Conservation (phyloP, 1,140 invertebrate genomes). For the Hylyphantes graminicola region DNA sequence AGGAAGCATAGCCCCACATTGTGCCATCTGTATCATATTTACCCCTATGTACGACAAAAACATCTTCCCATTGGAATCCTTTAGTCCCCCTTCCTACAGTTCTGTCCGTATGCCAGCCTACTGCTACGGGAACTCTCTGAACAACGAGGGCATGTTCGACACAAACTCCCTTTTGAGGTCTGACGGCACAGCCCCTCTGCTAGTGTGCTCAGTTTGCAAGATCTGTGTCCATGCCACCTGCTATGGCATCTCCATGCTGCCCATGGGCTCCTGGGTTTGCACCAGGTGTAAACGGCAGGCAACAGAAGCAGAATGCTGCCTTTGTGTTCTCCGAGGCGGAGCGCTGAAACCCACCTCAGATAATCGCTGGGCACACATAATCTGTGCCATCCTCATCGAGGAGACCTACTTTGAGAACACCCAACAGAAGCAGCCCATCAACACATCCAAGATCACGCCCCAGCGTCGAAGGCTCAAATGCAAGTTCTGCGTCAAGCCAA, state of each 20-base stretch:
- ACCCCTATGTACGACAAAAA: conserved; percentile 64
- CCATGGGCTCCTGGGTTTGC: conserved; percentile 34
- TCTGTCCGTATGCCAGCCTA: conserved; percentile 34
- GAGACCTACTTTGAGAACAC: conserved; percentile 66
- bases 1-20: conserved; percentile 66
- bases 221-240: conserved; percentile 69
- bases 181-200: conserved; percentile 64
- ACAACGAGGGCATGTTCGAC: conserved; percentile 43
- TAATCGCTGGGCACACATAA: conserved; percentile 73
- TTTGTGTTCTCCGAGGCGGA: conserved; percentile 75
- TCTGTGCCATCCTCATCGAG: conserved; percentile 71
- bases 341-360: conserved; percentile 75
- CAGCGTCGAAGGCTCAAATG: conserved; percentile 61
- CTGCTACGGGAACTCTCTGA: conserved; percentile 34
- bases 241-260: conserved; percentile 50
- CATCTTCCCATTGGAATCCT: conserved; percentile 21
- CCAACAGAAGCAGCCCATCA: conserved; percentile 69
- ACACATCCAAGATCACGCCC: conserved; percentile 65
- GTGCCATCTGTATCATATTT: conserved; percentile 69
- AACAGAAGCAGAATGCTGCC: conserved; percentile 66
- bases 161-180: conserved; percentile 2
- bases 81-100: conserved; percentile 42
- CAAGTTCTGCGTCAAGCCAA: conserved; percentile 62
- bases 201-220: conserved; percentile 68
- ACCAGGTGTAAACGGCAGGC: conserved; percentile 32